phyloP scores from a whole-genome alignment of 1,140 invertebrate species.

The Dendroctonus ponderosae region DNA sequence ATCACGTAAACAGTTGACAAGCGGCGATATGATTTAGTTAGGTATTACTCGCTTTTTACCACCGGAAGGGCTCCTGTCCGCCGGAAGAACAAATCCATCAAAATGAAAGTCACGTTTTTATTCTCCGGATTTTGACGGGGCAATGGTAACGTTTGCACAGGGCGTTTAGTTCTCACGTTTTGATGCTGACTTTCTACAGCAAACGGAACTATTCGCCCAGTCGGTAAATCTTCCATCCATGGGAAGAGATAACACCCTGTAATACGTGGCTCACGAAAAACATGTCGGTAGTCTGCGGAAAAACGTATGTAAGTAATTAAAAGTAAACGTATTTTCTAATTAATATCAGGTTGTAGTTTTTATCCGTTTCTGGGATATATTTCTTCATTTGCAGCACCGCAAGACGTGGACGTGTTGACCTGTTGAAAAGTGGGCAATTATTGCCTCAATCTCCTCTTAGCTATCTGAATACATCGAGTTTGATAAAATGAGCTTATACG shows the following conservation, averaged over 20 bases:
- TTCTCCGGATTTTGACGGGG: too few relatives aligned
- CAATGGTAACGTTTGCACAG: too few relatives aligned
- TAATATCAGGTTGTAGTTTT: constrained; percentile 1
- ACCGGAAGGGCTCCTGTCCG: constrained; percentile 15
- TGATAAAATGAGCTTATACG: too few relatives aligned
- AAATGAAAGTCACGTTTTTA: constrained; percentile 5
- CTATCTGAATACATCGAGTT: too few relatives aligned
- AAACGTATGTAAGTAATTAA: constrained; percentile 17
- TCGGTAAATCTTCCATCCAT: constrained; percentile 7
- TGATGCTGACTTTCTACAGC: too few relatives aligned
- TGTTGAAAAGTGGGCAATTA: too few relatives aligned
- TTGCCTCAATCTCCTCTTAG: too few relatives aligned
- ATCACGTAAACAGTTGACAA: constrained; percentile 14
- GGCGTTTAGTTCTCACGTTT: not conserved
- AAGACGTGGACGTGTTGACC: too few relatives aligned
- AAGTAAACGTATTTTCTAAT: constrained; percentile 15
- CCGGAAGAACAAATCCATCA: constrained; percentile 3
- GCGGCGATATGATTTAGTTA: constrained; percentile 22
- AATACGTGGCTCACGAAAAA: constrained; percentile 11
- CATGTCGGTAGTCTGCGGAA: constrained; percentile 4
- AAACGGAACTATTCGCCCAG: not conserved
- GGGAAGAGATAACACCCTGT: constrained; percentile 7
- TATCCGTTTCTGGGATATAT: too few relatives aligned
- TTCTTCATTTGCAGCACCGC: too few relatives aligned
- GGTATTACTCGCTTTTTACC: not conserved